Percentiles rank a stretch among this genome's conserved stretches.
phyloP scores from a whole-genome alignment of 2,797 vertebrate genomes.

The Enteromius radiatus region DNA sequence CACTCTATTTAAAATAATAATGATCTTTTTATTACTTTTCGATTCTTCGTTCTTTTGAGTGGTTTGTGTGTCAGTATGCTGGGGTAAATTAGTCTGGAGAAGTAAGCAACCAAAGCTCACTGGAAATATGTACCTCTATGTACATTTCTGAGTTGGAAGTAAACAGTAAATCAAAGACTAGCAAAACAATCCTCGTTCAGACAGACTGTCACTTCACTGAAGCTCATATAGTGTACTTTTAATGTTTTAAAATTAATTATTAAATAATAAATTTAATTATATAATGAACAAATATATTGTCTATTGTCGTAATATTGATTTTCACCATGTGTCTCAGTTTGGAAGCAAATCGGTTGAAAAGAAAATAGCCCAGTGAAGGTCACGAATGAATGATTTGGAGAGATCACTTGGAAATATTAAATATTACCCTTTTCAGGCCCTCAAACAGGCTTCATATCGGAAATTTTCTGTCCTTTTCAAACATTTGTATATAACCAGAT shows the following conservation, averaged over 20 bases:
- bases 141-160: too few relatives aligned
- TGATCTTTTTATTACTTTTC: not conserved
- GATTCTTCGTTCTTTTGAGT: not conserved
- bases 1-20: not conserved
- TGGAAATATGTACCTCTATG: too few relatives aligned
- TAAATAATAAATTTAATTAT: too few relatives aligned
- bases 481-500: not conserved
- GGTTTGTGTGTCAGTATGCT: not conserved
- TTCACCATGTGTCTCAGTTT: not conserved
- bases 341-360: not conserved
- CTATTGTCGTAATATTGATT: not conserved
- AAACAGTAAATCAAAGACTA: not conserved
- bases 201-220: not conserved
- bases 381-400: not conserved
- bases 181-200: not conserved
- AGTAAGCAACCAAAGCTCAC: too few relatives aligned
- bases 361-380: not conserved
- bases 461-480: not conserved
- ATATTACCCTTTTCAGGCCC: not conserved
- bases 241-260: not conserved
- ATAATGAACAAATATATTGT: not conserved
- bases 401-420: not conserved
- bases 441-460: not conserved
- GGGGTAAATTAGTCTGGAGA: not conserved
- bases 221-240: not conserved